Base-by-base conservation (phyloP, 1,140 invertebrate species). In the Psix sp. region DNA sequence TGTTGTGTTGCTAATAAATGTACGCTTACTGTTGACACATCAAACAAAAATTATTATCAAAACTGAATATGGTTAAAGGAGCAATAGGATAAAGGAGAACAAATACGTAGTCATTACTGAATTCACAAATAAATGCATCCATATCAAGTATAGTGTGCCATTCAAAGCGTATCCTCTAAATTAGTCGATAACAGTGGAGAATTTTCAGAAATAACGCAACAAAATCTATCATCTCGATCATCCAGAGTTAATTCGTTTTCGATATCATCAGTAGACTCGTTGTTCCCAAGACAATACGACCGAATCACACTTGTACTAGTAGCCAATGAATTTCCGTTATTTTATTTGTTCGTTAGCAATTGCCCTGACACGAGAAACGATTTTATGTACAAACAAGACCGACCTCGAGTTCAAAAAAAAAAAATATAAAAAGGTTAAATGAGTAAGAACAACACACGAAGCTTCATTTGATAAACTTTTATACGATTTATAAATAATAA, bases 381-480 rank as follows among this genome's bases (percentile, higher is more conserved):
- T n/a, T n/a, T n/a, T n/a, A n/a, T n/a, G n/a, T n/a, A n/a, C n/a
- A n/a, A n/a, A n/a, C n/a, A n/a, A n/a, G n/a, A n/a, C n/a, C n/a
- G n/a, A 38, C 15, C 7, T 17, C 3, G 4, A 39, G 18, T 3
- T 17, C 7, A 39, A 18, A 39, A 38, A 16, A 46, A 29, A 46
- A 46, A 26, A 31, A 39, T 1, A 39, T 2, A 7, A 16, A 5
- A 39, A 39, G 18, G 10, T 2, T 17, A 17, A 17, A 6, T 10
- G 29, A 13, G 21, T 24, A 42, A 48, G 16, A 42, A 35, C 1
- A 13, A 17, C n/a, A 59, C 5, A 45, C 26, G 17, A 46, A 43
- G 31, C 16, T 74, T 74, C 35, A 62, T 67, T 74, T 67, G 62
- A 43, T 74, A 74, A 73, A 74, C n/a, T 74, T 74, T 74, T 67